phyloP scores from a whole-genome alignment of 2,113 vertebrate genomes.

The Eubucco bourcierii region DNA sequence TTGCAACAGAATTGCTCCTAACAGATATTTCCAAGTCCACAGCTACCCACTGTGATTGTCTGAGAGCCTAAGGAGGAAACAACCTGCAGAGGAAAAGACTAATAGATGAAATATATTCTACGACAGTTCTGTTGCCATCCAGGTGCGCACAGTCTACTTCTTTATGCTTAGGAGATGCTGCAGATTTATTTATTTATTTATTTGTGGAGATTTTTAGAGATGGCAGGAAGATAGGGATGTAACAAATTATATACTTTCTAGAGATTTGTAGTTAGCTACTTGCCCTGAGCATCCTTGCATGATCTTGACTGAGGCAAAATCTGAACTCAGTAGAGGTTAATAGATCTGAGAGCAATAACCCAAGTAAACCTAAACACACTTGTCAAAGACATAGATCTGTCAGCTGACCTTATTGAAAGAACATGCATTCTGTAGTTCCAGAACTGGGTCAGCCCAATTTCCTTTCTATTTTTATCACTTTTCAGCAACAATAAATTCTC shows the following conservation, averaged over 20 bases:
- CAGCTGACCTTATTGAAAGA: neutral
- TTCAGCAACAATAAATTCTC: neutral
- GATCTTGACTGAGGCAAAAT: neutral
- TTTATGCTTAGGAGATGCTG: neutral
- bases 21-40: neutral
- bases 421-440: slow-evolving; percentile 9
- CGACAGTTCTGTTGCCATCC: neutral
- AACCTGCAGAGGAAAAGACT: neutral
- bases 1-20: neutral
- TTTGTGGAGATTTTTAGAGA: neutral
- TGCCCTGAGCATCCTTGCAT: neutral
- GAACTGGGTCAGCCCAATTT: slow-evolving; percentile 29
- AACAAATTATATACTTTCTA: neutral
- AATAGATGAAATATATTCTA: neutral
- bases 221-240: neutral
- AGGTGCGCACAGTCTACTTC: neutral
- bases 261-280: neutral
- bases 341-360: slow-evolving; percentile 6
- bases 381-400: neutral
- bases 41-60: neutral
- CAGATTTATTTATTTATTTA: neutral
- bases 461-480: slow-evolving; percentile 35
- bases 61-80: neutral
- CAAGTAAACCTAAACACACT: neutral
- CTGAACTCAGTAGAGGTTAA: neutral